Conservation (phyloP, 2,888 invertebrate genomes). For the Scaptomyza parva region DNA sequence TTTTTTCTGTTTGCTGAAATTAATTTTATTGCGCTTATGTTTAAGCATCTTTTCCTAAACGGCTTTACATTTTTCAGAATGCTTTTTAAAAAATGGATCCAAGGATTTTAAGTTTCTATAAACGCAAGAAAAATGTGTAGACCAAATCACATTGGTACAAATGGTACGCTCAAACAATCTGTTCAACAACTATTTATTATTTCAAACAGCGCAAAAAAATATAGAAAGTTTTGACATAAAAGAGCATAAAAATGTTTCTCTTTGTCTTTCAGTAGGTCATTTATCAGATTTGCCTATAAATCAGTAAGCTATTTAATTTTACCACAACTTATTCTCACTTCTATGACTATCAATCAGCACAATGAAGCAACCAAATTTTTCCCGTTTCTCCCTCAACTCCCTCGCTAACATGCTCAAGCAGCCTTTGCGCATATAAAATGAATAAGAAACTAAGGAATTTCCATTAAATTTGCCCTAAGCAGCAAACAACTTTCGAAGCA, state of each 20-base stretch:
- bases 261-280: slow-evolving; percentile 33
- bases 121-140: no score
- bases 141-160: no score
- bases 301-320: slow-evolving; percentile 35
- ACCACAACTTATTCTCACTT: slow-evolving; percentile 26
- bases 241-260: slow-evolving; percentile 13
- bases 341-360: slow-evolving; percentile 55
- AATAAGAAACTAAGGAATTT: slow-evolving; percentile 14
- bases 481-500: slow-evolving; percentile 26
- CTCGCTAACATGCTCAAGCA: not conserved
- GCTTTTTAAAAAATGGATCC: no score
- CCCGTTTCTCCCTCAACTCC: not conserved
- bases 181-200: slow-evolving; percentile 23
- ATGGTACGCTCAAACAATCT: slow-evolving; percentile 5
- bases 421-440: slow-evolving; percentile 28
- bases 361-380: slow-evolving; percentile 47
- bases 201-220: slow-evolving; percentile 6
- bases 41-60: not conserved
- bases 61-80: no score
- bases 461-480: slow-evolving; percentile 26
- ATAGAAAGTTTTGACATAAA: slow-evolving; percentile 11
- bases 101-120: no score
- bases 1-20: slow-evolving; percentile 11
- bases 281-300: slow-evolving; percentile 41
- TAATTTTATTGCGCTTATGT: slow-evolving; percentile 13